Base-by-base conservation (phyloP, 2,888 invertebrate species). In the Entomobrya multifasciata region DNA sequence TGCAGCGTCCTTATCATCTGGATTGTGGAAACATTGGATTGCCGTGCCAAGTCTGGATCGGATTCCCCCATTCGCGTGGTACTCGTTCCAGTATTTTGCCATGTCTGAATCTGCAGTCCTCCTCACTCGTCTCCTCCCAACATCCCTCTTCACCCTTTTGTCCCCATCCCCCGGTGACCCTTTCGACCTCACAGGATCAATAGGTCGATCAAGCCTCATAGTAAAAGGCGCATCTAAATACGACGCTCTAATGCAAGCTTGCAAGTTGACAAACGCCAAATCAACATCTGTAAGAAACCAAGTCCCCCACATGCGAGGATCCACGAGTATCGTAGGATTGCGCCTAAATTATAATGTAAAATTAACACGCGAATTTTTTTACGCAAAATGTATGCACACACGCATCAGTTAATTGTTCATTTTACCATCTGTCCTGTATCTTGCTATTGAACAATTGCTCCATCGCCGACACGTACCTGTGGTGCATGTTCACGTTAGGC, bases 401-500 rank as follows among this genome's bases (percentile, higher is more conserved):
- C 20, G 36, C 5, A 36, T 25, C 10, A 72, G 17, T 57, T 52
- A 72, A 57, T 47, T 60, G 10, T 60, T 44, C 10, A 20, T 15
- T 10, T 74, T n/a, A 88, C 87, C 87, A 89, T 85, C 88, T 76
- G 62, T 87, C 84, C 77, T 82, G 79, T 49, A 88, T 85, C 70
- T 88, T 88, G 5, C 76, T 72, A 52, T 70, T 87, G 72, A 90
- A 90, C 36, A 90, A 76, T 55, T 86, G 81, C 74, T 89, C 89
- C 90, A 89, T 90, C 3, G 89, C 86, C 2, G 84, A 65, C 2
- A 87, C 87, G 55, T 81, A 90, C 11, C 88, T 65, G 78, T 90
- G 90, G 60, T 90, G 90, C 90, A 90, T 90, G 57, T 90, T 90
- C 0, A 88, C 81, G 65, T 89, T 90, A n/a, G 87, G 87, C 52